These are phyloP conservation scores for Rana temporaria DNA, from an alignment of 2,113 vertebrate genomes.

Conservation along the genomic window DNA sequence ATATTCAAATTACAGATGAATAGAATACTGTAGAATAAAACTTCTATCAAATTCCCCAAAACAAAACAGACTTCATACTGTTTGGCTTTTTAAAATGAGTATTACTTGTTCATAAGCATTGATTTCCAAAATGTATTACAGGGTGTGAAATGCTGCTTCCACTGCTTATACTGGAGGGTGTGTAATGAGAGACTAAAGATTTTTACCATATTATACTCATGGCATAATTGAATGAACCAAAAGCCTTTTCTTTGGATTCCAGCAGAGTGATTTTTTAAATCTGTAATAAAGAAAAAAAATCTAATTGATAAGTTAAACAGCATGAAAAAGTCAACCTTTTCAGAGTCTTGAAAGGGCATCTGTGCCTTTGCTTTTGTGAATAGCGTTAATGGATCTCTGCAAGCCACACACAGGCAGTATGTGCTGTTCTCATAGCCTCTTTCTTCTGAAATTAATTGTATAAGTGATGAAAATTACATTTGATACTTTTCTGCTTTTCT, in stretches of 20 bases:
- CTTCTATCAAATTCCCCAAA: too few species aligned
- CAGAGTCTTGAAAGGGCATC: not conserved
- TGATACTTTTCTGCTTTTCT: slow-evolving; percentile 16
- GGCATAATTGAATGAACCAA: not conserved
- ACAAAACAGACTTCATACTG: too few species aligned
- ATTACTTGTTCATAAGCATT: not conserved
- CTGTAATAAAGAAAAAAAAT: not conserved
- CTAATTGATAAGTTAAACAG: slow-evolving; percentile 39
- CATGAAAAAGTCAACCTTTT: not conserved
- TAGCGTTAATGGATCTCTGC: slow-evolving; percentile 17
- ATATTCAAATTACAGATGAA: too few species aligned
- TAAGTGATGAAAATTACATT: slow-evolving; percentile 1
- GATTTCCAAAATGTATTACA: not conserved
- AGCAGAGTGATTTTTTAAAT: slow-evolving; percentile 18
- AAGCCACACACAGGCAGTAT: not conserved
- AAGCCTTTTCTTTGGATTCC: slow-evolving; percentile 20
- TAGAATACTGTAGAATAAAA: too few species aligned
- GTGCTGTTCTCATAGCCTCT: not conserved
- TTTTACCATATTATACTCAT: slow-evolving; percentile 1
- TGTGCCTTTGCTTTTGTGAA: slow-evolving; percentile 25
- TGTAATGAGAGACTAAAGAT: slow-evolving; percentile 8
- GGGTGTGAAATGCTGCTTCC: not conserved
- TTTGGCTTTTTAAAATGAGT: not conserved
- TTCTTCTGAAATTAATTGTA: slow-evolving; percentile 8
- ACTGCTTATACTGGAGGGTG: not conserved